Conservation (phyloP, 1,140 invertebrate species). For the Drosophila repleta region DNA sequence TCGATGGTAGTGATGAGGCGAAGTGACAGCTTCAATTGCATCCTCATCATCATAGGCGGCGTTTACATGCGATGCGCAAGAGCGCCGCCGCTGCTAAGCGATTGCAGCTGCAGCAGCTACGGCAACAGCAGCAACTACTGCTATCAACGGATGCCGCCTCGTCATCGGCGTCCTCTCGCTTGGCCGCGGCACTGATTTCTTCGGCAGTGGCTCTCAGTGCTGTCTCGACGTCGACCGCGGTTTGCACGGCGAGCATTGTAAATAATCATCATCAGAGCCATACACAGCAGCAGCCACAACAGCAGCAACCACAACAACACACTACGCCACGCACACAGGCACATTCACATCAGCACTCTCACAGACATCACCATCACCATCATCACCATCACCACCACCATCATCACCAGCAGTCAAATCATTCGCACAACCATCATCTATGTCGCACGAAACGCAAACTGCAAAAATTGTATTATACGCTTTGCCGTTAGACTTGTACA, state of each 20-base stretch:
- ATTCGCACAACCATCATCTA: constrained; percentile 69
- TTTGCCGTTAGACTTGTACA: constrained; percentile 80
- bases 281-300: constrained; percentile 54
- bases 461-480: constrained; percentile 83
- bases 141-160: constrained; percentile 45
- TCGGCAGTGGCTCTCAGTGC: constrained; percentile 71
- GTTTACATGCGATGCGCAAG: constrained; percentile 76
- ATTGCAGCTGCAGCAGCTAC: constrained; percentile 67
- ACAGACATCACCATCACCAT: constrained; percentile 69
- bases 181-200: constrained; percentile 71
- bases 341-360: constrained; percentile 62
- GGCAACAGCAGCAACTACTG: constrained; percentile 55
- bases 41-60: constrained; percentile 75
- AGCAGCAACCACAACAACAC: constrained; percentile 37
- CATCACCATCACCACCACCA: constrained; percentile 56
- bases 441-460: constrained; percentile 82
- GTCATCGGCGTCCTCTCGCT: constrained; percentile 57
- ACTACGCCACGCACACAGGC: constrained; percentile 15
- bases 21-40: constrained; percentile 82
- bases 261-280: constrained; percentile 80
- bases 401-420: constrained; percentile 50
- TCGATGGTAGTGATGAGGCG: constrained; percentile 71
- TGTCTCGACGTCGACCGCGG: constrained; percentile 48
- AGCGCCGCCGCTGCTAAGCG: constrained; percentile 67
- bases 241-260: constrained; percentile 69